Evolutionary conservation across 2,888 invertebrate species (phyloP).

Genomic region (Hirtodrosophila trivittata): DNA sequence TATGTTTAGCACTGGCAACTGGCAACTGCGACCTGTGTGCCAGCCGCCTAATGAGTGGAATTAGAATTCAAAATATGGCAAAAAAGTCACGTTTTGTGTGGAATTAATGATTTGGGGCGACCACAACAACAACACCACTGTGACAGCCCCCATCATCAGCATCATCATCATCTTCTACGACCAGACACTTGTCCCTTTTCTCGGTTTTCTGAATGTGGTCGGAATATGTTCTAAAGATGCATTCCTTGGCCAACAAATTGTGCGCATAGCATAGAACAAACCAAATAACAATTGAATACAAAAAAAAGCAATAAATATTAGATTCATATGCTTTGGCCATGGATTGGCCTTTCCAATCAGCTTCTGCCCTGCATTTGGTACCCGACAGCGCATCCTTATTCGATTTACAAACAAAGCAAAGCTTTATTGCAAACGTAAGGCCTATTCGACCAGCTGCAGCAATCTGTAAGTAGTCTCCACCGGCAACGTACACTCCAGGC

Average conservation of each 20-base stretch:
- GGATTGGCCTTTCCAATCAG: no score
- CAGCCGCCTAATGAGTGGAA: conserved; percentile 72
- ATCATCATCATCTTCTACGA: conserved; percentile 2
- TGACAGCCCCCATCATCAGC: conserved; percentile 40
- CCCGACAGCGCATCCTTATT: no score
- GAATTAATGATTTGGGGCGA: conserved; percentile 79
- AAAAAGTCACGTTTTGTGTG: conserved; percentile 77
- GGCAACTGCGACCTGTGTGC: conserved; percentile 46
- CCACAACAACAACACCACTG: conserved; percentile 30
- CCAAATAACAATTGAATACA: no score
- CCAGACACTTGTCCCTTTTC: conserved; percentile 33
- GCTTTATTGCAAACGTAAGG: no score
- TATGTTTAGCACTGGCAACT: conserved; percentile 64
- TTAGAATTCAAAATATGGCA: conserved; percentile 80
- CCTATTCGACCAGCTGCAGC: no score
- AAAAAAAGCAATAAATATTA: no score
- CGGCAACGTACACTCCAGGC: no score
- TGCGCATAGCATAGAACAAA: background rate
- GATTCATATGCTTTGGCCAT: no score
- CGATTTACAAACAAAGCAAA: no score
- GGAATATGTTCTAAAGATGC: conserved; percentile 8
- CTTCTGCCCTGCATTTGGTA: no score
- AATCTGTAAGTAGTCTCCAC: no score
- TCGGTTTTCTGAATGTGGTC: conserved; percentile 4
- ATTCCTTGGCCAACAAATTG: conserved; percentile 7